Percentiles rank a stretch among this genome's conserved stretches.
These are phyloP conservation scores for Aythya fuligula DNA, from an alignment of 2,797 vertebrate genomes.

Conservation along the genomic window DNA sequence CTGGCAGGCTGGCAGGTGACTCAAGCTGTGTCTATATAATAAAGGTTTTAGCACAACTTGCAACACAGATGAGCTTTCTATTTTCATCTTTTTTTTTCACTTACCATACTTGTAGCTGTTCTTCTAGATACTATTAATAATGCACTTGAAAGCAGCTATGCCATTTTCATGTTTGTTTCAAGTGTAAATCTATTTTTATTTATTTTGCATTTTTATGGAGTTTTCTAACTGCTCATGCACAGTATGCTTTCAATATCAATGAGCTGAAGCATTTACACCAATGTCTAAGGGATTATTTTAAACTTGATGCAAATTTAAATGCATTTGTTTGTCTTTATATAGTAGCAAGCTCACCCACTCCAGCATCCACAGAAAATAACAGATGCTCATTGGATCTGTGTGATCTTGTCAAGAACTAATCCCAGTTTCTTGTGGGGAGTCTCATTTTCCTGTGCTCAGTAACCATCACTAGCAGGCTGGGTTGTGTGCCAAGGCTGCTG, in stretches of 20 bases:
- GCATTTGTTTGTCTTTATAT: not conserved
- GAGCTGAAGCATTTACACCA: not conserved
- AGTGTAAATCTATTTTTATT: not conserved
- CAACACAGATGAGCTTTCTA: not conserved
- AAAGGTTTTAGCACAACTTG: not conserved
- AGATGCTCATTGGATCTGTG: not conserved
- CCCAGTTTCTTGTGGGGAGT: not conserved
- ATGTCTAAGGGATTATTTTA: not conserved
- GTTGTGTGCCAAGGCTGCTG: rapidly evolving
- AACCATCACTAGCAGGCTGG: not conserved
- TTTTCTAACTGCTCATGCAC: not conserved
- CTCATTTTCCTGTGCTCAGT: not conserved
- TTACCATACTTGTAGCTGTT: not conserved
- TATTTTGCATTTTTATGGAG: not conserved
- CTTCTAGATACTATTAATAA: not conserved
- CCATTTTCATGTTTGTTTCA: not conserved
- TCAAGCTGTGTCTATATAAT: not conserved
- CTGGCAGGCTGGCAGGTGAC: not conserved
- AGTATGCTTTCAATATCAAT: not conserved
- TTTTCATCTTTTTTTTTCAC: not conserved
- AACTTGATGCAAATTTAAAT: not conserved
- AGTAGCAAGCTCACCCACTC: not conserved
- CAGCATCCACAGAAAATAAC: not conserved
- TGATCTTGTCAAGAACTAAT: not conserved
- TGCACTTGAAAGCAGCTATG: not conserved